These are phyloP conservation scores for Neoaliturus tenellus DNA, from an alignment of 2,888 invertebrate genomes.

Conservation along the genomic window DNA sequence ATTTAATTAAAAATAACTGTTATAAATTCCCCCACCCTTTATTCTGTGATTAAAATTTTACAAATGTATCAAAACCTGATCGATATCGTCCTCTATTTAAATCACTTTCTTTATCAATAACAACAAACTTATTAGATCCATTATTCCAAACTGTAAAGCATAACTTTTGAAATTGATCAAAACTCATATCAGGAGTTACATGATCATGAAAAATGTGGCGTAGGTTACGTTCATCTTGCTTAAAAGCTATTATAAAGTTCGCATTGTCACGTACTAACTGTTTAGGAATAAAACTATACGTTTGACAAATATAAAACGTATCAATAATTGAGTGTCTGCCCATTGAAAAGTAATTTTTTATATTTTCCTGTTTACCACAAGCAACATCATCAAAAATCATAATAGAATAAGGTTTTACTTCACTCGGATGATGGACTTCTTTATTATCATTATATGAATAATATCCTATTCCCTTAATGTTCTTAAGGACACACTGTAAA, in stretches of 20 bases:
- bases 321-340: conserved; percentile 48
- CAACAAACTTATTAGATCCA: conserved; percentile 52
- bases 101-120: conserved; percentile 66
- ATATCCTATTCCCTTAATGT: conserved; percentile 13
- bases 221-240: conserved; percentile 70
- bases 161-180: conserved; percentile 65
- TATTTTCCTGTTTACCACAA: conserved; percentile 46
- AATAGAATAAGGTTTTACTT: conserved; percentile 41
- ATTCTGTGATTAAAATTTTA: conserved; percentile 14
- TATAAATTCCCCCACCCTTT: neutral
- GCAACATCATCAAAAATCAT: conserved; percentile 52
- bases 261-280: conserved; percentile 70
- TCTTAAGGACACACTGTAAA: conserved; percentile 2
- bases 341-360: conserved; percentile 47
- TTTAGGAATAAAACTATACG: no score
- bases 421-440: neutral
- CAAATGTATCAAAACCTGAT: conserved; percentile 67
- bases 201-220: conserved; percentile 65
- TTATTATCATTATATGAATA: conserved; percentile 44
- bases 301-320: no score
- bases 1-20: neutral
- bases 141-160: conserved; percentile 68
- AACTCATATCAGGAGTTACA: conserved; percentile 56
- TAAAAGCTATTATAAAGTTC: conserved; percentile 70
- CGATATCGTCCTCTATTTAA: conserved; percentile 68